Evolutionary conservation across 1,140 invertebrate genomes (phyloP).

Genomic region (Anoplophora glabripennis): DNA sequence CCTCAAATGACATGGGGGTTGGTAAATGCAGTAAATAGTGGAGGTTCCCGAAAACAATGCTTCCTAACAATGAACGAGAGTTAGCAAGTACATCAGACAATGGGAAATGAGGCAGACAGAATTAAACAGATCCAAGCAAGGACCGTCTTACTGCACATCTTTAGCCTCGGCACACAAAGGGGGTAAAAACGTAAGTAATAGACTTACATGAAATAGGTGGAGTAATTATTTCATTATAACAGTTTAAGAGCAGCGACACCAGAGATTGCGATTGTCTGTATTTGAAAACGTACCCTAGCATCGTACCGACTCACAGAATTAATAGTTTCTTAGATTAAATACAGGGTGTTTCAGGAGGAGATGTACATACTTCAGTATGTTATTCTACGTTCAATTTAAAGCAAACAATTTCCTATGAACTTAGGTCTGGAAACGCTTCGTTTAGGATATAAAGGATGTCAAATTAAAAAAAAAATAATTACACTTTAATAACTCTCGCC

Average conservation of each 20-base stretch:
- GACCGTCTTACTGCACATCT: constrained; percentile 3
- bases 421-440: too few species aligned
- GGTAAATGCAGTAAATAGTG: not conserved
- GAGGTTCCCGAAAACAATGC: not conserved
- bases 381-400: too few species aligned
- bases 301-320: too few species aligned
- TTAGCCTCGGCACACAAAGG: constrained; percentile 6
- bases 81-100: constrained; percentile 11
- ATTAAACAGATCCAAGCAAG: not conserved
- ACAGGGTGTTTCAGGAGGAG: too few species aligned
- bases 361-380: too few species aligned
- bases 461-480: too few species aligned
- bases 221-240: constrained; percentile 14
- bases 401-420: too few species aligned
- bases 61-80: constrained; percentile 5
- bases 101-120: constrained; percentile 9
- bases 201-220: constrained; percentile 12
- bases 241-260: not conserved
- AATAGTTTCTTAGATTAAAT: too few species aligned
- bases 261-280: not conserved
- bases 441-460: too few species aligned
- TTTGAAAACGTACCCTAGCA: not conserved
- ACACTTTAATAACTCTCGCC: too few species aligned
- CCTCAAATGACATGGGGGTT: too few species aligned
- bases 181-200: constrained; percentile 1